Base-by-base conservation (phyloP, 2,888 invertebrate species). In the Junonia oenone region DNA sequence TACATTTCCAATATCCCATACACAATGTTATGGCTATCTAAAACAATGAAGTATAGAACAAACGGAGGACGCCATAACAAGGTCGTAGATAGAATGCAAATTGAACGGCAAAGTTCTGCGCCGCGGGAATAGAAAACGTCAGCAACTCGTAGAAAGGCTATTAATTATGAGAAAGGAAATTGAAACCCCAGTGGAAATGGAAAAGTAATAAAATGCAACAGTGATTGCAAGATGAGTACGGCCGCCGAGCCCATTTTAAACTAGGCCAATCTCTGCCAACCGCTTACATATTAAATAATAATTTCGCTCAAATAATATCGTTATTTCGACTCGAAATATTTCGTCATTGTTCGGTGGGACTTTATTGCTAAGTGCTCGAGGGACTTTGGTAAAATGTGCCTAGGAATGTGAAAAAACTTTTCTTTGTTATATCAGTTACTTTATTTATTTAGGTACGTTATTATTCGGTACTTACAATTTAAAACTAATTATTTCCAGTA, bases 131-230 rank as follows among this genome's bases (percentile, higher is more conserved):
- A 80, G 84, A 80, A 81, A 79, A 80, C 75, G 82, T 75, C 85
- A 80, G 79, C 78, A 73, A 78, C 75, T 76, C 75, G 79, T 73
- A 78, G 83, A 83, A 81, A 85, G 78, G 82, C 86, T 86, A 87
- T 88, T 88, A 89, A 89, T 90, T 89, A 89, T 86, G 78, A 81
- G 82, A 82, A 81, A 82, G 88, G 89, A 89, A 87, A 90, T 89
- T 84, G 88, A 88, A 89, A 86, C 83, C 88, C 81, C 86, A 82
- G 76, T 81, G 90, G 89, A 88, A 88, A 90, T 90, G 83, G 85
- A 87, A 89, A 87, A 89, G 89, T 88, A 90, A 89, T 89, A 89
- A 89, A 89, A 90, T 88, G 87, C 87, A 84, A 86, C 84, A 86
- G 81, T 81, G 81, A 85, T 85, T 84, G 82, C 81, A 75, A 79